Evolutionary conservation across 2,888 invertebrate species (phyloP).

Genomic region (Gasteruption jaculator): DNA sequence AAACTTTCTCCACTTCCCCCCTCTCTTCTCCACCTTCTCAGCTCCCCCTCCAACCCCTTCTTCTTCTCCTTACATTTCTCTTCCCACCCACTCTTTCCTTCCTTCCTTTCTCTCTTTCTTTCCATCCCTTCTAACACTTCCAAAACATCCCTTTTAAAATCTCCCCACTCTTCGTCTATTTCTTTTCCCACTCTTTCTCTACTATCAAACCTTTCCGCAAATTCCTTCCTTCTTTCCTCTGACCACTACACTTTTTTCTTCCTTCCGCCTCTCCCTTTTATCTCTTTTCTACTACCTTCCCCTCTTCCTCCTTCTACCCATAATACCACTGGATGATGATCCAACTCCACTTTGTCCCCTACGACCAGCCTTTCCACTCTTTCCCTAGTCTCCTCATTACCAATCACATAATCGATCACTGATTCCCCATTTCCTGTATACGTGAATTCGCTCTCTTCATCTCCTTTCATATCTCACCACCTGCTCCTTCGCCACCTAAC

Average conservation of each 20-base stretch:
- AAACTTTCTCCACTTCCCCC: not conserved
- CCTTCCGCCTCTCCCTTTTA: no score
- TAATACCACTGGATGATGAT: constrained; percentile 4
- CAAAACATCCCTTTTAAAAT: not conserved
- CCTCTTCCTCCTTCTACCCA: no score
- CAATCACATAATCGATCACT: constrained; percentile 11
- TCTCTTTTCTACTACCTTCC: no score
- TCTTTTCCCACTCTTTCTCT: not conserved
- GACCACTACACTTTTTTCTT: no score
- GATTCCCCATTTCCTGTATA: constrained; percentile 4
- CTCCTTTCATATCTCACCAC: constrained; percentile 12
- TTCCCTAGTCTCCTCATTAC: not conserved
- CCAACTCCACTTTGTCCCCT: constrained; percentile 5
- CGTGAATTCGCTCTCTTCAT: constrained; percentile 14
- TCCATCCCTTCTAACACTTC: no score
- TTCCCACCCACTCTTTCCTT: not conserved
- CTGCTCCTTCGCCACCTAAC: no score
- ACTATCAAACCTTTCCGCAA: not conserved
- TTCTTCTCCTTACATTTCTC: not conserved
- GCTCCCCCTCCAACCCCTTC: constrained; percentile 4
- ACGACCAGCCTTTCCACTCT: not conserved
- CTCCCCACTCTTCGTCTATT: not conserved
- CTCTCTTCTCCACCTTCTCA: not conserved
- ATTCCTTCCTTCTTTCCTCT: no score
- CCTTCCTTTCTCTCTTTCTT: not conserved